phyloP scores from a whole-genome alignment of 1,140 invertebrate genomes.

The Dryas iulia region DNA sequence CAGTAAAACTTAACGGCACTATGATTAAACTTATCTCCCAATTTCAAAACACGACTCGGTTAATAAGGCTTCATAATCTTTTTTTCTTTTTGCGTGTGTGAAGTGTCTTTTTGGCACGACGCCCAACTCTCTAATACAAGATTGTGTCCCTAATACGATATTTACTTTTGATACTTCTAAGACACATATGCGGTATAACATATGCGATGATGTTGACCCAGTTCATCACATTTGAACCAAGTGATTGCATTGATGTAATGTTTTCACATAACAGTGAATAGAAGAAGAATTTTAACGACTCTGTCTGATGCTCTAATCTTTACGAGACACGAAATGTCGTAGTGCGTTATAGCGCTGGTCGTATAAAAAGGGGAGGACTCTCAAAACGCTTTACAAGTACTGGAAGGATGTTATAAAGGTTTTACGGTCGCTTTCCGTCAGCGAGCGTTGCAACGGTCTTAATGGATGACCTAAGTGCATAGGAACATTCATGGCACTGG shows the following conservation, averaged over 20 bases:
- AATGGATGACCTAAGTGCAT: conserved; percentile 78
- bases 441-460: conserved; percentile 70
- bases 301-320: conserved; percentile 30
- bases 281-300: conserved; percentile 20
- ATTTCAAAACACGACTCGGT: conserved; percentile 60
- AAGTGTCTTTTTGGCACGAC: conserved; percentile 13
- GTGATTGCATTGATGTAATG: conserved; percentile 6
- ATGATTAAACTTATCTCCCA: conserved; percentile 78
- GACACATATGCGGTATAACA: conserved; percentile 16
- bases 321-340: conserved; percentile 32
- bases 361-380: conserved; percentile 68
- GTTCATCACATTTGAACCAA: neutral
- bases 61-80: conserved; percentile 40
- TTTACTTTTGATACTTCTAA: conserved; percentile 31
- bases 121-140: conserved; percentile 23
- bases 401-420: conserved; percentile 79
- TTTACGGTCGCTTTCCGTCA: conserved; percentile 76
- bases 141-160: conserved; percentile 44
- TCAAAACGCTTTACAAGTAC: conserved; percentile 77
- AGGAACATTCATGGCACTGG: conserved; percentile 71
- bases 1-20: conserved; percentile 77
- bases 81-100: conserved; percentile 8
- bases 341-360: conserved; percentile 45
- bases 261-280: conserved; percentile 11
- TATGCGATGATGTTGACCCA: conserved; percentile 4